phyloP scores from a whole-genome alignment of 2,113 vertebrate genomes.

The Ceratotherium simum region DNA sequence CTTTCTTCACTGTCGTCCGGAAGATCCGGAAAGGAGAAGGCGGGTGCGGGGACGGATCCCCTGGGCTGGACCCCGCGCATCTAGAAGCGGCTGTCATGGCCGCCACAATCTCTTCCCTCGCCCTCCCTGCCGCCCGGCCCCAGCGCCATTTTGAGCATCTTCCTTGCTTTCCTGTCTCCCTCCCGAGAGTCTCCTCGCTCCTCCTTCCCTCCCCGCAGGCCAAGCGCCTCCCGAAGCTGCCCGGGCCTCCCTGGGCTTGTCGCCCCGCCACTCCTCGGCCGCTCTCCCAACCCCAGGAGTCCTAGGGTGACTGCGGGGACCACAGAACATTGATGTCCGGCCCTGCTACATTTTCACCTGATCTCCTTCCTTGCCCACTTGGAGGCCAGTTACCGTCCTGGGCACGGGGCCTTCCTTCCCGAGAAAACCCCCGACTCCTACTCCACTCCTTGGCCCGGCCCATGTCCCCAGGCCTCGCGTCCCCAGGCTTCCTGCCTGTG shows the following conservation, averaged over 20 bases:
- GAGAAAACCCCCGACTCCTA: background rate
- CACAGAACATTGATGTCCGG: rapidly evolving
- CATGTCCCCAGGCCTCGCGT: background rate
- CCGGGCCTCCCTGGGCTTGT: background rate
- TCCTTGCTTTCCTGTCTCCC: background rate
- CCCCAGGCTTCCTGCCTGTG: background rate
- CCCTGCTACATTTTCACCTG: background rate
- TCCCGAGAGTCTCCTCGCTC: background rate
- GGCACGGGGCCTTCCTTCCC: background rate
- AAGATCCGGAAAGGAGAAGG: background rate
- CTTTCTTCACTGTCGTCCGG: background rate
- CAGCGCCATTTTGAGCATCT: constrained; percentile 92
- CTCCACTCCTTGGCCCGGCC: background rate
- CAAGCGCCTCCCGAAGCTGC: background rate
- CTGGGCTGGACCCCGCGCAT: background rate
- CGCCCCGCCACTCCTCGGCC: background rate
- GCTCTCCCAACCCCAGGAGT: background rate
- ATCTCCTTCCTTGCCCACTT: background rate
- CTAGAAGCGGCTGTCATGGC: constrained; percentile 63
- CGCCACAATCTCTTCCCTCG: background rate
- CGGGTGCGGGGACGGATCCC: background rate
- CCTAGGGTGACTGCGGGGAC: background rate
- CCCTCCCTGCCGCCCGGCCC: constrained; percentile 62
- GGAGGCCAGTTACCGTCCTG: background rate
- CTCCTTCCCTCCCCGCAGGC: background rate